Percentiles rank a stretch among this genome's conserved stretches.
Conservation (phyloP, 2,888 invertebrate genomes). For the Nephrotoma guestfalica region DNA sequence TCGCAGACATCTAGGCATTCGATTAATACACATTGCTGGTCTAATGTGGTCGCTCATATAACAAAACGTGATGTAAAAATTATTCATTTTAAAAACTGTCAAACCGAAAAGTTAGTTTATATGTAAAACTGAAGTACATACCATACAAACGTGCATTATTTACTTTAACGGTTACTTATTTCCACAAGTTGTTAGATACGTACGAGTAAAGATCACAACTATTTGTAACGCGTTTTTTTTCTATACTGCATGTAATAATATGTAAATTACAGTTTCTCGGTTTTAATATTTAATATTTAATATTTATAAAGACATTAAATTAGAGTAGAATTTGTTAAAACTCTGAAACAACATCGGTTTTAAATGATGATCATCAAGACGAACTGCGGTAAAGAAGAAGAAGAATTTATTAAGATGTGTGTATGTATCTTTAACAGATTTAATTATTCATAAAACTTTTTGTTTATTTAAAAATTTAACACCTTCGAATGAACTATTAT, state of each 20-base stretch:
- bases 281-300: not conserved
- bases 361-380: not conserved
- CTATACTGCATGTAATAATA: not conserved
- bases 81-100: not conserved
- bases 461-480: conserved; percentile 2
- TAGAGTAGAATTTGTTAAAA: not conserved
- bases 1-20: not conserved
- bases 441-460: conserved; percentile 3
- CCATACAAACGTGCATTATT: not conserved
- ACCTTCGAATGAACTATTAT: not conserved
- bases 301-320: not conserved
- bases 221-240: not conserved
- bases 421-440: not conserved
- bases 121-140: not conserved
- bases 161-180: not conserved
- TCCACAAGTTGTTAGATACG: not conserved
- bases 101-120: not conserved
- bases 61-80: not conserved
- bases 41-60: not conserved
- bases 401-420: not conserved
- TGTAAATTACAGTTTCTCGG: not conserved
- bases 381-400: not conserved
- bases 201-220: not conserved
- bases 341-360: not conserved
- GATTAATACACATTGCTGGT: not conserved